A percentile compares a stretch with the other conserved stretches of the same genome.
Evolutionary conservation across 1,140 invertebrate genomes (phyloP).

Genomic region (Aporrectodea caliginosa): DNA sequence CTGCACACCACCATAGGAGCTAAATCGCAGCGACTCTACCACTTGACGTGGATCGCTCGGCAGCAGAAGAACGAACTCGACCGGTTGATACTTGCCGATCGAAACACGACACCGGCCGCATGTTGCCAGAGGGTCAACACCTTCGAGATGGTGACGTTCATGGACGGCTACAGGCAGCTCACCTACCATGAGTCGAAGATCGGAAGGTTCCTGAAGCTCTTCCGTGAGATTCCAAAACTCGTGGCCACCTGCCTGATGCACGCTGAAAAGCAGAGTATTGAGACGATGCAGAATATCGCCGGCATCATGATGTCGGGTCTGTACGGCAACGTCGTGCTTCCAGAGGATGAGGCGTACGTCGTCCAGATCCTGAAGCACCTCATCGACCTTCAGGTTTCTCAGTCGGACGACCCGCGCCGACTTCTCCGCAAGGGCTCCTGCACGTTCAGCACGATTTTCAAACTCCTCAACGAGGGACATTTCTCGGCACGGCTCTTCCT

Average conservation of each 20-base stretch:
- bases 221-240: conserved; percentile 75
- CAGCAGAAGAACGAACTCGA: conserved; percentile 82
- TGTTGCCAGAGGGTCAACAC: conserved; percentile 67
- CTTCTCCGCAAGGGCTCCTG: conserved; percentile 78
- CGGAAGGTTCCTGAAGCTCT: conserved; percentile 70
- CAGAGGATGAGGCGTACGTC: conserved; percentile 75
- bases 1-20: conserved; percentile 67
- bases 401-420: conserved; percentile 75
- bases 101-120: conserved; percentile 64
- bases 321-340: conserved; percentile 75
- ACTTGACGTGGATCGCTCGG: conserved; percentile 81
- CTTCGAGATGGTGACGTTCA: conserved; percentile 74
- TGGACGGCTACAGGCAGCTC: conserved; percentile 78
- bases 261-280: conserved; percentile 65
- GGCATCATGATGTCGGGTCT: conserved; percentile 72
- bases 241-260: conserved; percentile 73
- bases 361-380: conserved; percentile 74
- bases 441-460: conserved; percentile 84
- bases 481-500: conserved; percentile 88
- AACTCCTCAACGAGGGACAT: conserved; percentile 82
- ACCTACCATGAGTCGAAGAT: conserved; percentile 68
- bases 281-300: conserved; percentile 52
- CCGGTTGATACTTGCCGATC: conserved; percentile 69
- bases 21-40: conserved; percentile 65
- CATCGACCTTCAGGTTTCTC: conserved; percentile 75